These are phyloP conservation scores for Pelodytes ibericus DNA, from an alignment of 2,797 vertebrate genomes.

Conservation along the genomic window DNA sequence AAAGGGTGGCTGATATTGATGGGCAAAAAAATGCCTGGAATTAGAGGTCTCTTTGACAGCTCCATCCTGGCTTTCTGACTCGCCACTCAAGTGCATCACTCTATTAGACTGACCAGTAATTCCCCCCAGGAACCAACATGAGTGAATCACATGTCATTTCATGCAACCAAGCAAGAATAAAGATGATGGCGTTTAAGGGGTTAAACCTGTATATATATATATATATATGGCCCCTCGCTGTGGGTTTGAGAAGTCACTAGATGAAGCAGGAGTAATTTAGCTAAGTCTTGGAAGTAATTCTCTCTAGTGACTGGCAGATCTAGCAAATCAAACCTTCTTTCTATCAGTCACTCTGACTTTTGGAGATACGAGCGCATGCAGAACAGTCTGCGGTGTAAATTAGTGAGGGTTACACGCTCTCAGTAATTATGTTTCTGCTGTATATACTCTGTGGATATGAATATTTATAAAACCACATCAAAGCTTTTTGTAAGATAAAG, in stretches of 20 bases:
- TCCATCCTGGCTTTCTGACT: too few relatives aligned
- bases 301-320: constrained; percentile 22
- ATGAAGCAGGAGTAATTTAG: neutral
- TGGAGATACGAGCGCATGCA: constrained; percentile 51
- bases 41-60: too few relatives aligned
- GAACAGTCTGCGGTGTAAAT: constrained; percentile 51
- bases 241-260: neutral
- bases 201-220: too few relatives aligned
- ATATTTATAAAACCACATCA: constrained; percentile 53
- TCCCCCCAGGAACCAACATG: too few relatives aligned
- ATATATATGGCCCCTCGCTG: too few relatives aligned
- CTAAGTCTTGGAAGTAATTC: constrained; percentile 4
- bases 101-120: too few relatives aligned
- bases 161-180: too few relatives aligned
- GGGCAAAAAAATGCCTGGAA: too few relatives aligned
- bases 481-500: constrained; percentile 57
- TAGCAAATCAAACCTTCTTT: neutral
- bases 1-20: too few relatives aligned
- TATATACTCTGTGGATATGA: constrained; percentile 54
- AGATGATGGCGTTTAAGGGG: too few relatives aligned
- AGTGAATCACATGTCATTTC: too few relatives aligned
- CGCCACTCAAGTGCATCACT: too few relatives aligned
- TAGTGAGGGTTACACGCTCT: constrained; percentile 38
- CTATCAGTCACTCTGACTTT: constrained; percentile 45
- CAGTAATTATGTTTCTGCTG: constrained; percentile 57